phyloP scores from a whole-genome alignment of 2,113 vertebrate genomes.

The Megaceryle torquata region DNA sequence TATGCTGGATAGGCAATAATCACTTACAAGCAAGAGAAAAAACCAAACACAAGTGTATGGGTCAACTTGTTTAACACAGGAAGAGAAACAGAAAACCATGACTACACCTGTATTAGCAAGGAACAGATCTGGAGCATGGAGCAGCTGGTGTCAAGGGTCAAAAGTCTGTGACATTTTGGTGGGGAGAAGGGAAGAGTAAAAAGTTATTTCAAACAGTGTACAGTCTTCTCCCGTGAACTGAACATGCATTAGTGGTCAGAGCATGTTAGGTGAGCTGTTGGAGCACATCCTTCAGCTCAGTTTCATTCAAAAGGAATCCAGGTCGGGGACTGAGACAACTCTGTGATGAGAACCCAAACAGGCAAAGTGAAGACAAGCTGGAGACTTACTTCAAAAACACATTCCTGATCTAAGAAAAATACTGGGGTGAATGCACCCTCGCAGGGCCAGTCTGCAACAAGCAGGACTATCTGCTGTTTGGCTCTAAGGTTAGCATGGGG shows the following conservation, averaged over 20 bases:
- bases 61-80: background rate
- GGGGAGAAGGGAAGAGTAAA: background rate
- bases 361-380: accelerated
- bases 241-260: background rate
- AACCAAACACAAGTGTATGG: background rate
- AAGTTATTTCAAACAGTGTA: background rate
- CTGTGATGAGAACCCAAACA: background rate
- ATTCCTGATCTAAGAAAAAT: background rate
- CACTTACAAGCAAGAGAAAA: background rate
- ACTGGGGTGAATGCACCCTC: no score
- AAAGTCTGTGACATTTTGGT: accelerated
- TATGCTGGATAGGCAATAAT: accelerated
- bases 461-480: accelerated
- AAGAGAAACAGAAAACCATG: background rate
- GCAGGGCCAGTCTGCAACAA: accelerated
- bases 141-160: background rate
- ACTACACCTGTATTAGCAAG: background rate
- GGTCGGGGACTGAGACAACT: background rate
- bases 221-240: background rate
- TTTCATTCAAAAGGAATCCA: background rate
- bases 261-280: background rate
- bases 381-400: background rate
- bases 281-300: background rate
- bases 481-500: accelerated
- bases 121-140: background rate